Percentiles rank a stretch among this genome's conserved stretches.
phyloP scores from a whole-genome alignment of 2,888 invertebrate species.

The Anodontia alba region DNA sequence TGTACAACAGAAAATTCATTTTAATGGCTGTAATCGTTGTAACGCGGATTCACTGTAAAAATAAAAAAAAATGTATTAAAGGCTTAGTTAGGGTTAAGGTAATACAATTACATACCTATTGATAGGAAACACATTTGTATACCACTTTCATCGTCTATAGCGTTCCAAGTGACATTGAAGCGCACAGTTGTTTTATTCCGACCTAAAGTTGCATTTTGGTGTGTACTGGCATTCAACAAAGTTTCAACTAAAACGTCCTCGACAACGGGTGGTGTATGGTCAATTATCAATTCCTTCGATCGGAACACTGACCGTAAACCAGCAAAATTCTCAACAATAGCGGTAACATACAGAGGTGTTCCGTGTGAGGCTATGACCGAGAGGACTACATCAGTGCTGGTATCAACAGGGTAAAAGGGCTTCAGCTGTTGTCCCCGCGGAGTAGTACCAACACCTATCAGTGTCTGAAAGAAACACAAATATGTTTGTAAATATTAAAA shows the following conservation, averaged over 20 bases:
- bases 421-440: conserved; percentile 43
- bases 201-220: background rate
- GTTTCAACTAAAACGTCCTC: conserved; percentile 4
- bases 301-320: conserved; percentile 49
- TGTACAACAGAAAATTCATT: too few species aligned
- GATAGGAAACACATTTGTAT: conserved; percentile 33
- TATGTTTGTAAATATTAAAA: too few species aligned
- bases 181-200: background rate
- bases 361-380: conserved; percentile 49
- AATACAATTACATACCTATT: conserved; percentile 42
- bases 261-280: conserved; percentile 64
- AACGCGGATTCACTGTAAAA: too few species aligned
- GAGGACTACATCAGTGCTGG: conserved; percentile 22
- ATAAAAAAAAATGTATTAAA: too few species aligned
- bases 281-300: conserved; percentile 49
- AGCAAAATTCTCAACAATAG: conserved; percentile 59
- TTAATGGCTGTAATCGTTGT: too few species aligned
- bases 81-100: too few species aligned
- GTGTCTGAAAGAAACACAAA: background rate
- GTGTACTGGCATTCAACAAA: background rate
- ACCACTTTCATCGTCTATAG: conserved; percentile 34
- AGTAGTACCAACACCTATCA: conserved; percentile 52
- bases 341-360: conserved; percentile 51
- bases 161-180: conserved; percentile 23
- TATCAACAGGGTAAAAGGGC: conserved; percentile 23